phyloP scores from a whole-genome alignment of 2,888 invertebrate species.

The Therioaphis trifolii region DNA sequence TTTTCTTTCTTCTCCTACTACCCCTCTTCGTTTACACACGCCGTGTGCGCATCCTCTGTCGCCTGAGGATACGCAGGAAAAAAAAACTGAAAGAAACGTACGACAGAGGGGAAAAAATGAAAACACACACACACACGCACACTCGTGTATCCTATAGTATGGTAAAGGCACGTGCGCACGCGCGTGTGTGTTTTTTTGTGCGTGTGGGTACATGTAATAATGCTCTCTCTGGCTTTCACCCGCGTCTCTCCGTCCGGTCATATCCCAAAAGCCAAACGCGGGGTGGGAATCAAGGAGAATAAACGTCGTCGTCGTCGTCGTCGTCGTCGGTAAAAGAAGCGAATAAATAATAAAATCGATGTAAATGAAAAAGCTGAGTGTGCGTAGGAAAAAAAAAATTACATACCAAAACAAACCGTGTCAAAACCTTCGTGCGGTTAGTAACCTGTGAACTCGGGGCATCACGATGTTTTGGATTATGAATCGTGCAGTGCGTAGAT shows the following conservation, averaged over 20 bases:
- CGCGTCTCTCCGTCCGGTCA: background rate
- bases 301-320: slow-evolving; percentile 19
- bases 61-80: background rate
- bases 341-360: slow-evolving; percentile 61
- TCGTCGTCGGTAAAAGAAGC: slow-evolving; percentile 11
- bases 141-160: slow-evolving; percentile 22
- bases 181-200: background rate
- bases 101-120: background rate
- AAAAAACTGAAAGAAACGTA: background rate
- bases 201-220: slow-evolving; percentile 28
- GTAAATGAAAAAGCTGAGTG: slow-evolving; percentile 33
- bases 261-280: slow-evolving; percentile 29
- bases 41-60: slow-evolving; percentile 28
- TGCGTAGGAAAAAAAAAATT: slow-evolving; percentile 19
- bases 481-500: no score
- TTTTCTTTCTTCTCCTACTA: background rate
- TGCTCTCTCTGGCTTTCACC: slow-evolving; percentile 18
- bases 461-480: background rate
- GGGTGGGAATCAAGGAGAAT: slow-evolving; percentile 14
- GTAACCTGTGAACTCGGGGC: background rate
- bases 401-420: slow-evolving; percentile 42
- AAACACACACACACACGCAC: background rate
- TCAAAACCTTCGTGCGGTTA: background rate
- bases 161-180: background rate
- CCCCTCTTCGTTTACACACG: background rate